A percentile compares a stretch with the other conserved stretches of the same genome.
Conservation (phyloP, 2,797 vertebrate species). For the Todus mexicanus region DNA sequence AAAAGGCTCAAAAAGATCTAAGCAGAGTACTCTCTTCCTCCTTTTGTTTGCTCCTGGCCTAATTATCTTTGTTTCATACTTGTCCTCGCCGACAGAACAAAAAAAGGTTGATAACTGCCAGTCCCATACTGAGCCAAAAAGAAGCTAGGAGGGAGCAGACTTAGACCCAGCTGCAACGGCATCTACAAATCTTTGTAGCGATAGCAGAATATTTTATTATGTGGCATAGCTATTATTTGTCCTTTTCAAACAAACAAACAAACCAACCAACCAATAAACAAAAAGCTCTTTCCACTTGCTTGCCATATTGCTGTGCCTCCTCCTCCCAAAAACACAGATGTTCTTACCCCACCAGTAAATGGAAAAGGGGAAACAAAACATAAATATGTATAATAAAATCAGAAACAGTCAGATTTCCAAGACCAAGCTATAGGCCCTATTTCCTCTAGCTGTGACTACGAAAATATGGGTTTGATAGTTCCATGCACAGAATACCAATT, state of each 20-base stretch:
- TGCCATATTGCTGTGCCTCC: background rate
- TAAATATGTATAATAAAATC: slow-evolving; percentile 5
- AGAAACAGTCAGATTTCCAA: slow-evolving; percentile 11
- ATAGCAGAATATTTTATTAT: background rate
- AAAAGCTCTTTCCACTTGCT: slow-evolving; percentile 4
- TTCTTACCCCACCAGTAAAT: background rate
- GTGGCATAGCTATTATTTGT: background rate
- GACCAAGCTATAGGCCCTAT: background rate
- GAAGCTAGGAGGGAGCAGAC: background rate
- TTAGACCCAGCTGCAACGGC: background rate
- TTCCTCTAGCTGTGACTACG: background rate
- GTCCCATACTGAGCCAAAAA: background rate
- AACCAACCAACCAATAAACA: background rate
- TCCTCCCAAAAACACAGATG: slow-evolving; percentile 14
- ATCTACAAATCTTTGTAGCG: background rate
- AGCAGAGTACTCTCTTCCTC: slow-evolving; percentile 78
- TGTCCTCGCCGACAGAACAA: slow-evolving; percentile 61
- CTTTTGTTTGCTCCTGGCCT: slow-evolving; percentile 76
- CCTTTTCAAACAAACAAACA: background rate
- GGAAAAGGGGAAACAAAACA: background rate
- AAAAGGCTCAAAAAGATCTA: slow-evolving; percentile 88
- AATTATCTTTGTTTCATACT: slow-evolving; percentile 74
- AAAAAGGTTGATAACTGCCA: slow-evolving; percentile 18
- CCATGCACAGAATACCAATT: background rate
- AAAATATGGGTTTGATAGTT: background rate